Base-by-base conservation (phyloP, 2,888 invertebrate species). In the Drosophila gaucha region DNA sequence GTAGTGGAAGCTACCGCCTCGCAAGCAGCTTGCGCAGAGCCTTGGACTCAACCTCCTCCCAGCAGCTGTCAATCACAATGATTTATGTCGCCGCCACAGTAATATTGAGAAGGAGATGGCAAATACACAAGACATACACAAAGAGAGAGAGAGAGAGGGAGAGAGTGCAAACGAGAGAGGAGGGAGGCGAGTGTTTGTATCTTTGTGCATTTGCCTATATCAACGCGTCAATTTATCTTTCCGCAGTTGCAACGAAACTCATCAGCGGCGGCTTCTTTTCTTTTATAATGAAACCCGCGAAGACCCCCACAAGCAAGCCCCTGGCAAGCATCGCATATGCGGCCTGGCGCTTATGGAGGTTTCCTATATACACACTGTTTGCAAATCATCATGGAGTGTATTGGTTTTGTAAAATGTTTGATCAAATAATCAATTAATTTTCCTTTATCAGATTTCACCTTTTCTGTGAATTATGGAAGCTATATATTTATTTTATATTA, bases 61-160 rank as follows among this genome's bases (percentile, higher is more conserved):
- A 80, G 84, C 80, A 76, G 83, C 91, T 91, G 91, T 91, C 91
- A 91, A 89, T 90, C 91, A 90, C 90, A 90, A 91, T 91, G 91
- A 91, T 91, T 90, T 91, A 91, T 91, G 83, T 78, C 84, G 85
- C 91, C 91, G 91, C 91, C 90, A 66, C 24, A 69, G 56, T 47
- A 86, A 77, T 51, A 64, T 24, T 56, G 47, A 43, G 20, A 51
- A 10, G 38, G 60, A 56, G 67, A 35, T 18, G 33, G 67, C 4
- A 1, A 10, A 18, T 55, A 5, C 8, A 83, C 59, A 12, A 8
- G 36, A 43, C 46, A 14, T n/a, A 47, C 16, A 12, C n/a, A 35
- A 18, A 16, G 30, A 10, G 31, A 22, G 16, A 49, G 33, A n/a
- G 22, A 35, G 58, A 10, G 36, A 33, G 10, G 24, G 24, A 24